A percentile compares a stretch with the other conserved stretches of the same genome.
These are phyloP conservation scores for Nomia melanderi DNA, from an alignment of 1,140 invertebrate species.

Conservation along the genomic window DNA sequence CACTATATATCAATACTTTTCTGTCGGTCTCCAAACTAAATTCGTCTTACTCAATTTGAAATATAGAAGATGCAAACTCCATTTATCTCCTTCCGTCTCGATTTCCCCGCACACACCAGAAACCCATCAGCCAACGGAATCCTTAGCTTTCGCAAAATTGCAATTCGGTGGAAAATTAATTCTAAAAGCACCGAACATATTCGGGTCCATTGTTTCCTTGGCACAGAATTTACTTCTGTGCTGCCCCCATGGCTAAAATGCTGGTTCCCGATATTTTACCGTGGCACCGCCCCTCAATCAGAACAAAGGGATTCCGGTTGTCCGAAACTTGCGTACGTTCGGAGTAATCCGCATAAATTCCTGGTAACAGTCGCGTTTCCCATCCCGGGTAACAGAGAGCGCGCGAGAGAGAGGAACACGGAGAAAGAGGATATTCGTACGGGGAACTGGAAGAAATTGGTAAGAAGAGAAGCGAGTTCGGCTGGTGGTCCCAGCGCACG, in stretches of 20 bases:
- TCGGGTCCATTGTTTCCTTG: not conserved
- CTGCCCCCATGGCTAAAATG: not conserved
- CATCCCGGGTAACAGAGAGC: too few relatives aligned
- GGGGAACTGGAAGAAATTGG: constrained; percentile 38
- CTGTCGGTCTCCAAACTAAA: too few relatives aligned
- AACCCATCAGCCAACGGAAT: too few relatives aligned
- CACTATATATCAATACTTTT: too few relatives aligned
- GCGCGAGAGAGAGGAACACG: too few relatives aligned
- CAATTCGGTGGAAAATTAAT: not conserved
- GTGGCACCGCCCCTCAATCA: not conserved
- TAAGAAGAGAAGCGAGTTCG: not conserved
- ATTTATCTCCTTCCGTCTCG: too few relatives aligned
- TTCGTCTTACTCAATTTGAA: too few relatives aligned
- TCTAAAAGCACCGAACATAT: not conserved
- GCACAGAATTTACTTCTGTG: not conserved
- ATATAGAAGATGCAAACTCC: too few relatives aligned
- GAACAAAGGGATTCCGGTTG: not conserved
- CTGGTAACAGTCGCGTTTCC: constrained; percentile 13
- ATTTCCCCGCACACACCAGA: too few relatives aligned
- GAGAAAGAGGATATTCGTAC: not conserved
- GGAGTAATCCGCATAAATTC: constrained; percentile 32
- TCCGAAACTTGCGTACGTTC: constrained; percentile 4
- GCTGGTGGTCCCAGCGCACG: constrained; percentile 18
- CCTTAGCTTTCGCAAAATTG: not conserved
- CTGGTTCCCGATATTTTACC: not conserved